These are phyloP conservation scores for Addax nasomaculatus DNA, from an alignment of 2,113 vertebrate genomes.

Conservation along the genomic window DNA sequence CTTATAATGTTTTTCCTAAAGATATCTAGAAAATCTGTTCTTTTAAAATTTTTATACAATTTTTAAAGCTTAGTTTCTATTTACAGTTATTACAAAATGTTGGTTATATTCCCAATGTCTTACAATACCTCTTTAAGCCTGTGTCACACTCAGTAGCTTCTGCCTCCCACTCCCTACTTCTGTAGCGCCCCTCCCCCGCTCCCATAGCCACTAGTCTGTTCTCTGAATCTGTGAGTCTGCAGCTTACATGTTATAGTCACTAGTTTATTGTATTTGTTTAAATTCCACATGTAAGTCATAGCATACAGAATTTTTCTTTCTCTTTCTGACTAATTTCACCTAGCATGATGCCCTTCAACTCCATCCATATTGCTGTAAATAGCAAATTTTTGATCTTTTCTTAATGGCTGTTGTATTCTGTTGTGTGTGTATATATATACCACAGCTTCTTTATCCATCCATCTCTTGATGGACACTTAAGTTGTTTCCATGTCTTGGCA, in stretches of 20 bases:
- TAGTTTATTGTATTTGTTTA: not conserved
- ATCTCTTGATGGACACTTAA: not conserved
- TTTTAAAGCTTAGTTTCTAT: not conserved
- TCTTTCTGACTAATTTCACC: not conserved
- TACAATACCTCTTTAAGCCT: not conserved
- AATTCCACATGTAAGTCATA: not conserved
- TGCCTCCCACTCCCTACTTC: not conserved
- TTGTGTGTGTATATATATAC: not conserved
- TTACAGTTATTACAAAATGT: not conserved
- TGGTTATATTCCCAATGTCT: not conserved
- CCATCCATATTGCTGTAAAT: not conserved
- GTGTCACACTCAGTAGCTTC: not conserved
- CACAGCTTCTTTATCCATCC: not conserved
- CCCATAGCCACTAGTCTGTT: not conserved
- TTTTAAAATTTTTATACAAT: not conserved
- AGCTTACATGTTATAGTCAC: not conserved
- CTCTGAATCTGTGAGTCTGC: not conserved
- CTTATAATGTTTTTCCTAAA: not conserved
- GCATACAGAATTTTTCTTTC: not conserved
- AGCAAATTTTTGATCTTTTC: not conserved
- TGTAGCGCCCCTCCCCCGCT: accelerated
- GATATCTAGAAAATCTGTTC: not conserved
- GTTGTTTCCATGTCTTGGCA: not conserved
- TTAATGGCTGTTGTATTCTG: not conserved
- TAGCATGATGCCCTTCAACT: not conserved